These are phyloP conservation scores for Megamerina dolium DNA, from an alignment of 2,888 invertebrate species.

Conservation along the genomic window DNA sequence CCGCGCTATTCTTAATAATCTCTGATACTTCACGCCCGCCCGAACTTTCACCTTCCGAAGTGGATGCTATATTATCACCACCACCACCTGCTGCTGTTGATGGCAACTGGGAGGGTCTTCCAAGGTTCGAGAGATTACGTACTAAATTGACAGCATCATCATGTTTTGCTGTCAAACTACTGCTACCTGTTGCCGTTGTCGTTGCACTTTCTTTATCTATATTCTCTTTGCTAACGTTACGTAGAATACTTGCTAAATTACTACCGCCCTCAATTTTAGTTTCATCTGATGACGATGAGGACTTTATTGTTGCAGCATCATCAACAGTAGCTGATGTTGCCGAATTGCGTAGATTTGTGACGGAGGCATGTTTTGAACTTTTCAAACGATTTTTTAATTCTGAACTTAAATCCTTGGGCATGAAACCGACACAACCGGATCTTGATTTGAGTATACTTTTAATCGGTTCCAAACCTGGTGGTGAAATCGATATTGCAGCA, in stretches of 20 bases:
- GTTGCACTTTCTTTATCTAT: slow-evolving; percentile 16
- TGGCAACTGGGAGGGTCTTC: slow-evolving; percentile 23
- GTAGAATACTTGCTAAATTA: slow-evolving; percentile 40
- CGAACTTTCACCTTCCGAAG: slow-evolving; percentile 51
- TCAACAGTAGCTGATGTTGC: slow-evolving; percentile 23
- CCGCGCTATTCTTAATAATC: slow-evolving; percentile 52
- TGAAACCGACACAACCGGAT: slow-evolving; percentile 39
- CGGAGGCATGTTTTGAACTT: slow-evolving; percentile 45
- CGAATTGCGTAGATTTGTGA: slow-evolving; percentile 45
- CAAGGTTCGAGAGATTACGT: slow-evolving; percentile 43
- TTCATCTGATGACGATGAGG: neutral
- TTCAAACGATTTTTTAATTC: slow-evolving; percentile 47
- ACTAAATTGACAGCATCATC: slow-evolving; percentile 45
- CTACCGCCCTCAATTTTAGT: too few relatives aligned
- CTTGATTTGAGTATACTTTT: slow-evolving; percentile 44
- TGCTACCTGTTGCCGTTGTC: slow-evolving; percentile 1
- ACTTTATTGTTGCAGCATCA: slow-evolving; percentile 11
- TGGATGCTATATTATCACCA: slow-evolving; percentile 30
- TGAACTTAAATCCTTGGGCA: slow-evolving; percentile 46
- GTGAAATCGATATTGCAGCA: slow-evolving; percentile 17
- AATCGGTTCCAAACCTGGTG: slow-evolving; percentile 25
- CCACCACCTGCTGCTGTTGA: neutral
- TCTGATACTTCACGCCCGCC: slow-evolving; percentile 51
- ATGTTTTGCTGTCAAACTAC: slow-evolving; percentile 26
- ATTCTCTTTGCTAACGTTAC: slow-evolving; percentile 42